phyloP scores from a whole-genome alignment of 2,797 vertebrate genomes.

The Girardinus metallicus region DNA sequence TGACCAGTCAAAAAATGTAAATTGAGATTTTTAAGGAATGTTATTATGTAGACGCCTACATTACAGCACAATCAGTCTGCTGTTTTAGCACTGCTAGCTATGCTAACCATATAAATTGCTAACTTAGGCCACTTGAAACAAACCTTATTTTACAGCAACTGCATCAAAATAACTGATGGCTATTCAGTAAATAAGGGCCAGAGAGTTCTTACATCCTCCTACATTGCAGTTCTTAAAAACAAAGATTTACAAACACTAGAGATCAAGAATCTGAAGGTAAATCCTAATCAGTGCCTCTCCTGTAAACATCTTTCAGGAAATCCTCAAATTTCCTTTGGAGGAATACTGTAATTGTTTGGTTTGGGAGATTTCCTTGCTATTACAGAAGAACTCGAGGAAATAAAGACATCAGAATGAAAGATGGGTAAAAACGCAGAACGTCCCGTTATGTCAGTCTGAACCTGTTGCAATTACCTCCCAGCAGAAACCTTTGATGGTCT shows the following conservation, averaged over 20 bases:
- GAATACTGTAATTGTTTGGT: slow-evolving; percentile 26
- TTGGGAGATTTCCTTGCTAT: slow-evolving; percentile 26
- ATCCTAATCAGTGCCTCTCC: not conserved
- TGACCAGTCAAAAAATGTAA: not conserved
- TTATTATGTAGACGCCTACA: not conserved
- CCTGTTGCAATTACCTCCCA: slow-evolving; percentile 12
- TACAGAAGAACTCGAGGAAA: slow-evolving; percentile 15
- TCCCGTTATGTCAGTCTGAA: slow-evolving; percentile 56
- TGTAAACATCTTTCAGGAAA: not conserved
- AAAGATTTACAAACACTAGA: not conserved
- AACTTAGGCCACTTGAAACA: not conserved
- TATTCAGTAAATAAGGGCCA: not conserved
- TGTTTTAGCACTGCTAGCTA: not conserved
- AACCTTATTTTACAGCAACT: not conserved
- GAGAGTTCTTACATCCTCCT: not conserved
- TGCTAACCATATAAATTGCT: not conserved
- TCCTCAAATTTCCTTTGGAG: not conserved
- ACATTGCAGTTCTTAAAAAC: not conserved
- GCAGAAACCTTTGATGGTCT: slow-evolving; percentile 46
- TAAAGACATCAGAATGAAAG: slow-evolving; percentile 4
- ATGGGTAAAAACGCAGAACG: not conserved
- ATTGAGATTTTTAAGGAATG: no score
- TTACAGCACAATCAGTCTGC: no score
- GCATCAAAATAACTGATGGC: not conserved
- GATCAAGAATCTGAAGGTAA: not conserved